A percentile compares a stretch with the other conserved stretches of the same genome.
phyloP scores from a whole-genome alignment of 2,113 vertebrate genomes.

The Callithrix jacchus region DNA sequence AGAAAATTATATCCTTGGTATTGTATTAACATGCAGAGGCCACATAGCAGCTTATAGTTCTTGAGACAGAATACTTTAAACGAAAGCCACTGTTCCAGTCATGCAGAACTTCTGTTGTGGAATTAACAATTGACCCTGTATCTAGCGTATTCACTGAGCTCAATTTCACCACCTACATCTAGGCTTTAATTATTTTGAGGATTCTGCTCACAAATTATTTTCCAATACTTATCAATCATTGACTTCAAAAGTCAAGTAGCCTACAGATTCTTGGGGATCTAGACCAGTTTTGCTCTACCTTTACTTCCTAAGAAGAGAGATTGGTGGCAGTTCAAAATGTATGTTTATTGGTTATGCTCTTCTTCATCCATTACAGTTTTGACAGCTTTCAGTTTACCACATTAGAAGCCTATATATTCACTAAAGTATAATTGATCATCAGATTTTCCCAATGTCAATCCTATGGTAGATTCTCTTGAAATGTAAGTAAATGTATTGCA shows the following conservation, averaged over 20 bases:
- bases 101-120: slow-evolving; percentile 40
- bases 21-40: slow-evolving; percentile 11
- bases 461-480: background rate
- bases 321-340: background rate
- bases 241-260: slow-evolving; percentile 50
- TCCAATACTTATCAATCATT: slow-evolving; percentile 54
- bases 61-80: slow-evolving; percentile 49
- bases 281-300: background rate
- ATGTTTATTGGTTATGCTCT: background rate
- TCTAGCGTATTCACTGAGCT: slow-evolving; percentile 11
- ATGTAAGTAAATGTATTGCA: background rate
- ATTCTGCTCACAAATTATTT: slow-evolving; percentile 67
- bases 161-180: slow-evolving; percentile 31
- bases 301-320: background rate
- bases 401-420: background rate
- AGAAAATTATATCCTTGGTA: slow-evolving; percentile 44
- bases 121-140: slow-evolving; percentile 54
- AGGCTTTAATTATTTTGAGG: slow-evolving; percentile 58
- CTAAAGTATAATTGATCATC: slow-evolving; percentile 28
- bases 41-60: slow-evolving; percentile 58
- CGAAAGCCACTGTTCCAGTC: slow-evolving; percentile 13
- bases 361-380: slow-evolving; percentile 9
- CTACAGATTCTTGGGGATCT: slow-evolving; percentile 16
- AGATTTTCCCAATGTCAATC: background rate
- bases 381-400: background rate